Percentiles rank a stretch among this genome's conserved stretches.
Conservation (phyloP, 2,113 vertebrate species). For the Gymnorhina tibicen region DNA sequence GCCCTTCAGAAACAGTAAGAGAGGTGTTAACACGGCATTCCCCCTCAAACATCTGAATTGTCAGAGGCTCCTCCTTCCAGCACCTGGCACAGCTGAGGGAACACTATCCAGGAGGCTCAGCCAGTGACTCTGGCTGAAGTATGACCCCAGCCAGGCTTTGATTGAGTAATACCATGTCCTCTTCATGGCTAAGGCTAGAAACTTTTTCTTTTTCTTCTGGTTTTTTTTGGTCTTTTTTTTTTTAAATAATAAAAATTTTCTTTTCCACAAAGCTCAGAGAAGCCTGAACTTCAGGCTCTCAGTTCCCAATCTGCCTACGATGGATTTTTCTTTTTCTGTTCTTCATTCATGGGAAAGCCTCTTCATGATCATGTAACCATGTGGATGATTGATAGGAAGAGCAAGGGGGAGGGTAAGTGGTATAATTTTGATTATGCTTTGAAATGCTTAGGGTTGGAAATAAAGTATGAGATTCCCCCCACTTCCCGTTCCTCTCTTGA, state of each 20-base stretch:
- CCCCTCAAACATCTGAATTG: no score
- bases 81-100: not conserved
- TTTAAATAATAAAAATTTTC: not conserved
- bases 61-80: not conserved
- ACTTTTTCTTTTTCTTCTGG: not conserved
- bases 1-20: not conserved
- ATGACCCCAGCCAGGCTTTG: not conserved
- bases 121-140: not conserved
- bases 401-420: not conserved
- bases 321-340: not conserved
- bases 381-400: not conserved
- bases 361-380: not conserved
- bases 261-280: not conserved
- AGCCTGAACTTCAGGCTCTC: not conserved
- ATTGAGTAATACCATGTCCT: not conserved
- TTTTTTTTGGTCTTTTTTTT: not conserved
- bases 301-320: not conserved
- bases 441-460: constrained; percentile 20
- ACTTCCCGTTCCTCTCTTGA: not conserved
- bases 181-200: not conserved
- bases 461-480: not conserved
- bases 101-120: not conserved
- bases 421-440: not conserved
- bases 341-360: not conserved
- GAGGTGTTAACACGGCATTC: not conserved